A percentile compares a stretch with the other conserved stretches of the same genome.
phyloP scores from a whole-genome alignment of 1,140 invertebrate genomes.

The Zaprionus davidi region DNA sequence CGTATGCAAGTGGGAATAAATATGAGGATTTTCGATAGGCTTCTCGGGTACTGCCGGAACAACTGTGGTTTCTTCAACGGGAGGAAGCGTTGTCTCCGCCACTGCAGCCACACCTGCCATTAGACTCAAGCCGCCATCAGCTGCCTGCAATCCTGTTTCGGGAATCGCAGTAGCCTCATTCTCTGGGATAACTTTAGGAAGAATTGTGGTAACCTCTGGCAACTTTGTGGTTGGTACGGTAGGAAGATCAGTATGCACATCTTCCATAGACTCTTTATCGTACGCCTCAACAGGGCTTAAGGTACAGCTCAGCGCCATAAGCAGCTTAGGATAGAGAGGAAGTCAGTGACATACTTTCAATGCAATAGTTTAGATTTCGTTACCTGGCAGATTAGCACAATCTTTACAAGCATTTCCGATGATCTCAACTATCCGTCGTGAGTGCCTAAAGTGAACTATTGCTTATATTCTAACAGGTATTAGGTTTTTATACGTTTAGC shows the following conservation, averaged over 20 bases:
- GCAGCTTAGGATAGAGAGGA: slow-evolving; percentile 9
- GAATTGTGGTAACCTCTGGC: slow-evolving; percentile 44
- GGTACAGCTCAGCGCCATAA: slow-evolving; percentile 43
- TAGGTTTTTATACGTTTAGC: slow-evolving; percentile 54
- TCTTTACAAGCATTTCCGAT: slow-evolving; percentile 52
- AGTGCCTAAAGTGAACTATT: slow-evolving; percentile 40
- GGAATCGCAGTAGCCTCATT: slow-evolving; percentile 27
- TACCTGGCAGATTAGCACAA: slow-evolving; percentile 58
- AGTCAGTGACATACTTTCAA: background rate
- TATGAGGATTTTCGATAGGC: background rate
- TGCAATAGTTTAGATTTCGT: background rate
- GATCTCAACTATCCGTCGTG: slow-evolving; percentile 19
- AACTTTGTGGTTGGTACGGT: background rate
- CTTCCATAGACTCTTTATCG: slow-evolving; percentile 46
- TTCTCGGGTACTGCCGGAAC: slow-evolving; percentile 31
- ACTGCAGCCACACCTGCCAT: slow-evolving; percentile 6
- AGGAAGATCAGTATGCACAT: slow-evolving; percentile 12
- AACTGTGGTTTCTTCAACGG: slow-evolving; percentile 32
- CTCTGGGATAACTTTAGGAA: slow-evolving; percentile 14
- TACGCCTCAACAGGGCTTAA: slow-evolving; percentile 21
- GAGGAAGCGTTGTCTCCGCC: slow-evolving; percentile 46
- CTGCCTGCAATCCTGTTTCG: slow-evolving; percentile 17
- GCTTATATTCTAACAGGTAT: slow-evolving; percentile 12
- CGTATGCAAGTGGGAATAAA: slow-evolving; percentile 8
- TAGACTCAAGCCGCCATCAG: slow-evolving; percentile 39